Evolutionary conservation across 2,113 vertebrate species (phyloP).

Genomic region (Gasterosteus aculeatus): DNA sequence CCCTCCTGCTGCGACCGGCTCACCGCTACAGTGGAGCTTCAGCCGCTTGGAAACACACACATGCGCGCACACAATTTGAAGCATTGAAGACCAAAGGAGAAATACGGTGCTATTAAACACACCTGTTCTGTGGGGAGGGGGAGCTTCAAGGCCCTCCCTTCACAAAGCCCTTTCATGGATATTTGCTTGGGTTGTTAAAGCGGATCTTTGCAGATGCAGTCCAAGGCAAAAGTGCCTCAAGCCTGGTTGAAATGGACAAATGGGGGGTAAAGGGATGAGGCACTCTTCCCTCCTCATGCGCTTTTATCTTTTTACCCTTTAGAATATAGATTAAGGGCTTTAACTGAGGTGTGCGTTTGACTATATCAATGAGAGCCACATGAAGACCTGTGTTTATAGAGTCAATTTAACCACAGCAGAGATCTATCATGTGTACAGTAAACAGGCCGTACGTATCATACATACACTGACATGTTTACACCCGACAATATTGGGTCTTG

Average conservation of each 20-base stretch:
- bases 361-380: slow-evolving; percentile 13
- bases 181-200: slow-evolving; percentile 60
- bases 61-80: slow-evolving; percentile 8
- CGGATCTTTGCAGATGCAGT: slow-evolving; percentile 54
- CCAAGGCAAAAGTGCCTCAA: slow-evolving; percentile 44
- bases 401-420: neutral
- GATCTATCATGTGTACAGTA: neutral
- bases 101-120: slow-evolving; percentile 65
- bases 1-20: slow-evolving; percentile 56
- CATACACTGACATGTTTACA: neutral
- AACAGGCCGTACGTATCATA: slow-evolving; percentile 2
- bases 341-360: slow-evolving; percentile 16
- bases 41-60: slow-evolving; percentile 37
- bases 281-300: slow-evolving; percentile 13
- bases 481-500: neutral
- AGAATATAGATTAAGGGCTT: slow-evolving; percentile 31
- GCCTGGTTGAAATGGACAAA: neutral
- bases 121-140: slow-evolving; percentile 64
- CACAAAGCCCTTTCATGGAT: slow-evolving; percentile 53
- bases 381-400: neutral
- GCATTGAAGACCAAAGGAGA: slow-evolving; percentile 49
- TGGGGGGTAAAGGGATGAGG: slow-evolving; percentile 11
- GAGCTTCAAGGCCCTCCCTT: slow-evolving; percentile 44
- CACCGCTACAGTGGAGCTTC: slow-evolving; percentile 46
- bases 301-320: slow-evolving; percentile 43